Conservation (phyloP, 2,797 vertebrate species). For the Alcedo atthis region DNA sequence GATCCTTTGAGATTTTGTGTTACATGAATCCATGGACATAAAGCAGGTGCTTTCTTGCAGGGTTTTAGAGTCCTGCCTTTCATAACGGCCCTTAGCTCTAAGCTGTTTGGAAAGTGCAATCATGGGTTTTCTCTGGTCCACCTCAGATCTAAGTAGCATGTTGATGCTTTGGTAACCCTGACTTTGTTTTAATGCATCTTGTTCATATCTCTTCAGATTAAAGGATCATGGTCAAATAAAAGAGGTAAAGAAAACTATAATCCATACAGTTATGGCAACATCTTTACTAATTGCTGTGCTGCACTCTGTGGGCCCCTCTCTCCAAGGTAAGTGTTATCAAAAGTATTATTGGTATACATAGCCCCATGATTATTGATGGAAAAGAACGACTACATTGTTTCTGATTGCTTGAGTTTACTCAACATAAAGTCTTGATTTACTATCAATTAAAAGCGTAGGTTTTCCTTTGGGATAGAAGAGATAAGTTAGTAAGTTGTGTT, state of each 20-base stretch:
- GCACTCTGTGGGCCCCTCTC: slow-evolving; percentile 95
- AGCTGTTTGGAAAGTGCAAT: background rate
- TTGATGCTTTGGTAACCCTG: background rate
- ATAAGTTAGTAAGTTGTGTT: background rate
- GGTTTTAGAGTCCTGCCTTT: background rate
- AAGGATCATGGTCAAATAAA: slow-evolving; percentile 98
- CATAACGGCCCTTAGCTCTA: background rate
- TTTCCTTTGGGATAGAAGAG: background rate
- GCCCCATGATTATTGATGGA: background rate
- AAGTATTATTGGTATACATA: background rate
- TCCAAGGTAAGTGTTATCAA: slow-evolving; percentile 86
- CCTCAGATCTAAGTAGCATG: background rate
- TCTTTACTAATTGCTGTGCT: slow-evolving; percentile 95
- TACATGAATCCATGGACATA: background rate
- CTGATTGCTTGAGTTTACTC: background rate
- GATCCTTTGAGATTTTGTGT: background rate
- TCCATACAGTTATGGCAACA: slow-evolving; percentile 96
- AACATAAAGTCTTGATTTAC: background rate
- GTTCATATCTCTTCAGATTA: slow-evolving; percentile 87
- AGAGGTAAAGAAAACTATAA: slow-evolving; percentile 98
- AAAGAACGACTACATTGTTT: background rate
- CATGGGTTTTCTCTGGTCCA: background rate
- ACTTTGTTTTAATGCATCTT: background rate
- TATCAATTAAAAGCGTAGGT: background rate
- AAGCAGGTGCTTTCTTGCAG: background rate